These are phyloP conservation scores for Aphelocoma californica DNA, from an alignment of 2,797 vertebrate genomes.

Conservation along the genomic window DNA sequence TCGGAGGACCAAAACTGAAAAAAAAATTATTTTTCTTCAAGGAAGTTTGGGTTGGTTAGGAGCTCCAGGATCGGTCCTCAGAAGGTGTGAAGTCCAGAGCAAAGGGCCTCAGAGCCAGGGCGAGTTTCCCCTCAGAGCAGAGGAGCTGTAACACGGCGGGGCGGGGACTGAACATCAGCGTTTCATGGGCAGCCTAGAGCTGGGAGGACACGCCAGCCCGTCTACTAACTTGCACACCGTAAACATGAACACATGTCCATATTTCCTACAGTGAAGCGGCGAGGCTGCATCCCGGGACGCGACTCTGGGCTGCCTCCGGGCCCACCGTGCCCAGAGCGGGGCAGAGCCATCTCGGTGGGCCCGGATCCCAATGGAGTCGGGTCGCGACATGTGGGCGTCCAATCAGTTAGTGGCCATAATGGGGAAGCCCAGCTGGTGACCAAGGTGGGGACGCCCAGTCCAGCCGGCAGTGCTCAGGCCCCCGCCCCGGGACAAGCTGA, in stretches of 20 bases:
- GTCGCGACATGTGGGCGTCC: neutral
- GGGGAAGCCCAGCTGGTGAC: too few species aligned
- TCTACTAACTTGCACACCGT: neutral
- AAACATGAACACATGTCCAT: neutral
- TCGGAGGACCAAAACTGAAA: neutral
- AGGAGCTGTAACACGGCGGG: neutral
- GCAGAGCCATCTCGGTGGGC: neutral
- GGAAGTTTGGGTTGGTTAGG: neutral
- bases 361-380: neutral
- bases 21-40: neutral
- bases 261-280: neutral
- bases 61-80: neutral
- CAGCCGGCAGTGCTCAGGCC: neutral
- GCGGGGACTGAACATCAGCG: neutral
- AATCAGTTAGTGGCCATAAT: neutral
- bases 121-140: neutral
- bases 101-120: neutral
- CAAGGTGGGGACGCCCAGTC: neutral
- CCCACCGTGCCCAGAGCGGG: neutral
- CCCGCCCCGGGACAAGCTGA: accelerated
- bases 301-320: neutral
- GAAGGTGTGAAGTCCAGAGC: neutral
- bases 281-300: neutral
- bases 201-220: neutral
- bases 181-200: neutral